phyloP scores from a whole-genome alignment of 1,140 invertebrate genomes.

The Aphidius gifuensis region DNA sequence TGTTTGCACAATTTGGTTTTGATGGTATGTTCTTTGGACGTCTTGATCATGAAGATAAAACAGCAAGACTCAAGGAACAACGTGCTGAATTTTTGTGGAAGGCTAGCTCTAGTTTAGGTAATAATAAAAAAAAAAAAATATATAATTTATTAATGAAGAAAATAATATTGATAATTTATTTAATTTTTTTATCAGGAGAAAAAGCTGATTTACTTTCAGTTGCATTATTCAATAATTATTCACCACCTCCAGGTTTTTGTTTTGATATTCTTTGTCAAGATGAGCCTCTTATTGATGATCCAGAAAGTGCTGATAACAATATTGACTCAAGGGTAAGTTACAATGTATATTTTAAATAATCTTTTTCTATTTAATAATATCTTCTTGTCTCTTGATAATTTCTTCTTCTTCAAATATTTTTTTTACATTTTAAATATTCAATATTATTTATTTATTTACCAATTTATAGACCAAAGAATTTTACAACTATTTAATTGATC shows the following conservation, averaged over 20 bases:
- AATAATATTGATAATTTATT: neutral
- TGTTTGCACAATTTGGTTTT: slow-evolving; percentile 80
- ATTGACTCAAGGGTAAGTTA: slow-evolving; percentile 61
- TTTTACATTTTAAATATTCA: neutral
- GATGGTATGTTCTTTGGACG: slow-evolving; percentile 86
- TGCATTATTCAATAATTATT: slow-evolving; percentile 72
- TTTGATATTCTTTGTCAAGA: slow-evolving; percentile 80
- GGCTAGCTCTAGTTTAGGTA: slow-evolving; percentile 66
- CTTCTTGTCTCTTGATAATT: too few species aligned
- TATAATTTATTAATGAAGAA: neutral
- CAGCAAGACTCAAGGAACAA: slow-evolving; percentile 59
- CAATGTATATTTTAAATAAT: slow-evolving; percentile 4
- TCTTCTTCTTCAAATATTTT: too few species aligned
- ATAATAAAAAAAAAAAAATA: too few species aligned
- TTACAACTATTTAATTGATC: slow-evolving; percentile 38
- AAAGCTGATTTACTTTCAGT: slow-evolving; percentile 66
- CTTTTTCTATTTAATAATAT: too few species aligned
- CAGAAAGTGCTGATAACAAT: slow-evolving; percentile 66
- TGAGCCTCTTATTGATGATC: slow-evolving; percentile 73
- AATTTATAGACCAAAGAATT: slow-evolving; percentile 32
- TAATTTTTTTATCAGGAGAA: slow-evolving; percentile 47
- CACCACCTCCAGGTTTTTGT: slow-evolving; percentile 79
- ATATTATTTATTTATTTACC: neutral
- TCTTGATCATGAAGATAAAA: slow-evolving; percentile 85
- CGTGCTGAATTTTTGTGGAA: slow-evolving; percentile 86